Evolutionary conservation across 92 coral and sea anemone genomes (phyloP), one percentile per base, ranked within the genome.

Genomic region (Chrysogorgia sp.): DNA sequence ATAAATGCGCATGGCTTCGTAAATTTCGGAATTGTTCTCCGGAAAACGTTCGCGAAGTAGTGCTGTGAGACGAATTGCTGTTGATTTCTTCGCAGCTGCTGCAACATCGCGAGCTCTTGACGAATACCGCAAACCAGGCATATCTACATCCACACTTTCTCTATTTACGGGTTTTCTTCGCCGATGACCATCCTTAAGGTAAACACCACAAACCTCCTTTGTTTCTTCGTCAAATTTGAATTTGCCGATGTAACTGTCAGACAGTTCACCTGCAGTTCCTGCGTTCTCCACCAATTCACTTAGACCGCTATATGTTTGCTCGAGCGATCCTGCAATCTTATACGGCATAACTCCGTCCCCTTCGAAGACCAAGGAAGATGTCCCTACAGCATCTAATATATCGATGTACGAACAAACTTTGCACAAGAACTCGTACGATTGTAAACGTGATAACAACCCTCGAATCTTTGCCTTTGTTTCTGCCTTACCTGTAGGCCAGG

Each of bases 401-500:
- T 58, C 64, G 29, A 58, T 28, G 33, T 58, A 58, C 17, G 64
- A 21, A 58, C 64, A 58, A 43, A 43, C 17, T 17, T 43, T 43
- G 50, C 17, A 43, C 50, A 43, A 43, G 10, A 43, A 8, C 10
- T 17, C 10, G 17, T 8, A 9, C 9, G 9, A 9, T 8, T 17
- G 50, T 8, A 43, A 43, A 9, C 17, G 9, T 43, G 50, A 43
- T 17, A 43, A 17, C 50, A 43, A 43, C 13, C 64, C 64, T 58
- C 33, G 28, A 58, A 58, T 58, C 33, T 58, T 58, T 58, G 64
- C 64, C 28, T 21, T 28, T 21, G 64, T 58, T 58, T 58, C 64
- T 58, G 64, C 64, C 64, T 58, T 58, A 21, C 26, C 13, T n/a
- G n/a, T n/a, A n/a, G 57, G 57, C 57, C 57, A 49, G 57, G 57